Conservation (phyloP, 2,888 invertebrate species). For the Dermolepida albohirtum region DNA sequence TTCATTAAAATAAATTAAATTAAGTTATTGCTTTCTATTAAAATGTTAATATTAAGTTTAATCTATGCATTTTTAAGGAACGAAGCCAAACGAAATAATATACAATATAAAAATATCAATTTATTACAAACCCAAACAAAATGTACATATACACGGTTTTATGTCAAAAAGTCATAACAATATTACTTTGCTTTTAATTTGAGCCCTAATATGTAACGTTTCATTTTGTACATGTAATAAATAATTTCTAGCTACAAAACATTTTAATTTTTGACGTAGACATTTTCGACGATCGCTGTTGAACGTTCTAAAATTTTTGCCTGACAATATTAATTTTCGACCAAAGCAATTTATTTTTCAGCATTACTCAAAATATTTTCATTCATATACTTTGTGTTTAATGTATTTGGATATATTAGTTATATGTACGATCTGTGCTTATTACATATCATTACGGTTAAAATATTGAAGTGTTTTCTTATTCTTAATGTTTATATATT, state of each 20-base stretch:
- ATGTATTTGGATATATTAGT: conserved; percentile 27
- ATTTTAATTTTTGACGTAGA: conserved; percentile 21
- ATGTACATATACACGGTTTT: conserved; percentile 34
- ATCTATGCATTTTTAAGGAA: neutral
- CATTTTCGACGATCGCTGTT: conserved; percentile 17
- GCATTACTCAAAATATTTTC: conserved; percentile 21
- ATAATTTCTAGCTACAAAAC: conserved; percentile 35
- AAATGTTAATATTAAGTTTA: neutral
- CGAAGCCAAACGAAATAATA: conserved; percentile 40
- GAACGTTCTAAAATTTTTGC: conserved; percentile 9
- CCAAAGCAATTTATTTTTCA: conserved; percentile 15
- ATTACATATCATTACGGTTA: conserved; percentile 19
- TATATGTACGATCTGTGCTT: conserved; percentile 34
- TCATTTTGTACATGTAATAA: conserved; percentile 34
- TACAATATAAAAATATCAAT: conserved; percentile 45
- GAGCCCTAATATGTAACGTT: conserved; percentile 32
- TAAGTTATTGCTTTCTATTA: too few relatives aligned
- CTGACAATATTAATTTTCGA: neutral
- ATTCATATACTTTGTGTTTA: conserved; percentile 25
- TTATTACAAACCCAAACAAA: conserved; percentile 44
- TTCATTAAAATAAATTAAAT: too few relatives aligned
- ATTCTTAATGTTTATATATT: conserved; percentile 26
- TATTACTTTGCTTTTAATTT: conserved; percentile 35
- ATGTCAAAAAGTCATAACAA: conserved; percentile 32
- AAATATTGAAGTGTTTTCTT: conserved; percentile 28